Base-by-base conservation (phyloP, 2,888 invertebrate genomes). In the Embidobia sp. region DNA sequence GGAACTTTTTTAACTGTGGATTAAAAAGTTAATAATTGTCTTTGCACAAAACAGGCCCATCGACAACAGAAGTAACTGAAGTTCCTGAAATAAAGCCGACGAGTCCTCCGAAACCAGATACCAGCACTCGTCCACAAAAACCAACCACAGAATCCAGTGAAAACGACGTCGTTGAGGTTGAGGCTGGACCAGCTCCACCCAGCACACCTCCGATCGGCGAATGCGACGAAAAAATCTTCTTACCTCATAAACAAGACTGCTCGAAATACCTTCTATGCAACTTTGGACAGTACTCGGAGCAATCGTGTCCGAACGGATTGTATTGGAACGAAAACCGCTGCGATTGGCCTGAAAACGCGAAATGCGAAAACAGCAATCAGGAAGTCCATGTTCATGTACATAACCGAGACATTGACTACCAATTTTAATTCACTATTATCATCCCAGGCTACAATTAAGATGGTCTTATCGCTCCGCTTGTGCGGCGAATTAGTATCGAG, bases 251-350 rank as follows among this genome's bases (percentile, higher is more conserved):
- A 10, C 86, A 86, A 0, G 94, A 96, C 81, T 96, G 96, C 85
- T 92, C 92, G 78, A 94, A 95, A 85, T 97, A 96, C 85, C 95
- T 94, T 80, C 90, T 95, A 5, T 97, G 97, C 84, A 93, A 96
- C 59, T 94, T 94, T 83, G 95, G 94, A 13, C 90, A 92, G 51
- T 91, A 94, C 16, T 91, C 93, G 31, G 92, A 94, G 75, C 93
- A 95, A 80, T 90, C 91, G 1, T 97, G 97, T 85, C 95, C 96
- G 0, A 90, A 91, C 10, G 94, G 94, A 0, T 90, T 96, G 0
- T 92, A 93, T 80, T 97, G 96, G 95, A 95, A 95, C 86, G 91
- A 92, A 87, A 93, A 94, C 80, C 93, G 94, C 81, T 96, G 96
- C 81, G 96, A 96, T 85, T 94, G 95, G 93, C 95, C 96, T 0